Conservation (phyloP, 2,113 vertebrate species). For the Cottus gobio region DNA sequence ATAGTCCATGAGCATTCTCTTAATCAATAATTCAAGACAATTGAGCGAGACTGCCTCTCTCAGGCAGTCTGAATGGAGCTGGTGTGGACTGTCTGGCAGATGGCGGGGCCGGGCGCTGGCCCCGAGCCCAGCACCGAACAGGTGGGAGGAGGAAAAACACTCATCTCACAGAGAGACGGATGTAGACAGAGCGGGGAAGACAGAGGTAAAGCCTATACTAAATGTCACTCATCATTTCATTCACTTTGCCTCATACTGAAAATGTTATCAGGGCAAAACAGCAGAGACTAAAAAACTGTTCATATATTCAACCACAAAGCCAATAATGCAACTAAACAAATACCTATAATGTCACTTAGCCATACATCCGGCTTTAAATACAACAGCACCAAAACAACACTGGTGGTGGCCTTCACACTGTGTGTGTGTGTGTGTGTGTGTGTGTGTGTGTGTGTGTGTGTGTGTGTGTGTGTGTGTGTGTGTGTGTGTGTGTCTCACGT, state of each 20-base stretch:
- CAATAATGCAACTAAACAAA: slow-evolving; percentile 16
- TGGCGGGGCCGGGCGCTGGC: slow-evolving; percentile 62
- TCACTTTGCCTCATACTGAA: background rate
- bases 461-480: background rate
- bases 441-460: background rate
- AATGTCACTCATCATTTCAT: slow-evolving; percentile 1
- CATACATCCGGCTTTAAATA: slow-evolving; percentile 8
- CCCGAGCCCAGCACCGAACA: slow-evolving; percentile 56
- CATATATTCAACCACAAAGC: background rate
- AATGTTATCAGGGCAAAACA: background rate
- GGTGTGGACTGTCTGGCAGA: slow-evolving; percentile 60
- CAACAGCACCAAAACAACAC: background rate
- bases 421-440: background rate
- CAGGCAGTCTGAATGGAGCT: slow-evolving; percentile 37
- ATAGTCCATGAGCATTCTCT: slow-evolving; percentile 37
- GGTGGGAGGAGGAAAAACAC: slow-evolving; percentile 60
- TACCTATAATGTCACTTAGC: background rate
- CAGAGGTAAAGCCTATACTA: slow-evolving; percentile 10
- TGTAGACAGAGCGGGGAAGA: background rate
- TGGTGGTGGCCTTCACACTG: background rate
- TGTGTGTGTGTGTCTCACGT: slow-evolving; percentile 81
- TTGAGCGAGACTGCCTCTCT: slow-evolving; percentile 2
- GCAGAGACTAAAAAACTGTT: background rate
- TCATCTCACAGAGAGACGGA: slow-evolving; percentile 44
- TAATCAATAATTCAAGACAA: slow-evolving; percentile 61